A percentile compares a stretch with the other conserved stretches of the same genome.
Conservation (phyloP, 1,140 invertebrate genomes). For the Drosophila nigromelanica region DNA sequence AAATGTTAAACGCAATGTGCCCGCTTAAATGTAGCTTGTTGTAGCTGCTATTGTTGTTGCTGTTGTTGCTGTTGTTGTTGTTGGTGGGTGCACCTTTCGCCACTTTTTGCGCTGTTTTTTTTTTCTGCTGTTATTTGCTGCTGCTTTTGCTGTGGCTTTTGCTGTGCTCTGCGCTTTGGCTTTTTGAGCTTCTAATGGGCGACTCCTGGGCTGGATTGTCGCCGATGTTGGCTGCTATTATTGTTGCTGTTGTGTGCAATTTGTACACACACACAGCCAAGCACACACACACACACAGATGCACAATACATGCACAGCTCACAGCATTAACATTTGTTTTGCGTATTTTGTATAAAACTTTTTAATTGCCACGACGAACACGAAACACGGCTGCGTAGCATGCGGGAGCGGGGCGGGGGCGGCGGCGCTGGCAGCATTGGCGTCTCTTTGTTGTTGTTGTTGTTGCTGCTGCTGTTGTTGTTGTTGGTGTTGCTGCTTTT, state of each 20-base stretch:
- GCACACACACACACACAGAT: neutral
- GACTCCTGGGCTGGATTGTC: slow-evolving; percentile 34
- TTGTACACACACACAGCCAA: slow-evolving; percentile 35
- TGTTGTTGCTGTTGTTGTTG: slow-evolving; percentile 36
- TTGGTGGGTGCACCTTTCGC: slow-evolving; percentile 21
- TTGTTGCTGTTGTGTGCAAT: slow-evolving; percentile 58
- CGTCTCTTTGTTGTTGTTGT: slow-evolving; percentile 34
- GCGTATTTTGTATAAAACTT: slow-evolving; percentile 60
- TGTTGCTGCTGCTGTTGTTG: slow-evolving; percentile 15
- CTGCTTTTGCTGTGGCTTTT: slow-evolving; percentile 43
- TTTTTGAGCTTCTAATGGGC: slow-evolving; percentile 41
- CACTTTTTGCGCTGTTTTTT: slow-evolving; percentile 12
- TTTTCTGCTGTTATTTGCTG: slow-evolving; percentile 31
- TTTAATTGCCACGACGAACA: slow-evolving; percentile 53
- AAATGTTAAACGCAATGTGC: slow-evolving; percentile 18
- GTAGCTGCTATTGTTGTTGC: slow-evolving; percentile 17
- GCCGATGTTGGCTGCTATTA: slow-evolving; percentile 9
- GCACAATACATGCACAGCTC: slow-evolving; percentile 2
- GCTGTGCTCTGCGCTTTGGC: slow-evolving; percentile 32
- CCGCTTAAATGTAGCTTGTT: slow-evolving; percentile 31
- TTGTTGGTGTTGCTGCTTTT: slow-evolving; percentile 25
- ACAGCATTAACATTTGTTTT: slow-evolving; percentile 63
- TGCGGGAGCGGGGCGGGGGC: slow-evolving; percentile 33
- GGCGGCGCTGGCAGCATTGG: slow-evolving; percentile 34
- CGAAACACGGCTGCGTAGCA: slow-evolving; percentile 32